phyloP scores from a whole-genome alignment of 2,797 vertebrate genomes.

The Lagorchestes hirsutus region DNA sequence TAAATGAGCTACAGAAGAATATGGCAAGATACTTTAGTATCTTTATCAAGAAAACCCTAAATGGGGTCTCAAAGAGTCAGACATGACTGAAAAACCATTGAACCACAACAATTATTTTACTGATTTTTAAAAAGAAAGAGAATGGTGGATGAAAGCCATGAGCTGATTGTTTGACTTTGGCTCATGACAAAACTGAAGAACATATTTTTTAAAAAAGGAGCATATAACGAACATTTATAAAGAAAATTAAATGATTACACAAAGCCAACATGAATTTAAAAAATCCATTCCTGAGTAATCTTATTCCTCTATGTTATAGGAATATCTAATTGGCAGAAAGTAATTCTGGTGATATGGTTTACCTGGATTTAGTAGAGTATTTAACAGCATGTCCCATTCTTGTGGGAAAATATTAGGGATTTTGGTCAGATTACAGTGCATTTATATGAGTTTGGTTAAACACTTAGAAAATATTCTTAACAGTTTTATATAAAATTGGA shows the following conservation, averaged over 20 bases:
- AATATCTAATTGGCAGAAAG: background rate
- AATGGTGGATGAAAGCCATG: background rate
- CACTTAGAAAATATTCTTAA: background rate
- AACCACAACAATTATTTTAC: background rate
- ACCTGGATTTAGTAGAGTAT: background rate
- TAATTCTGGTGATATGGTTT: background rate
- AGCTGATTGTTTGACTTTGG: background rate
- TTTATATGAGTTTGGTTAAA: background rate
- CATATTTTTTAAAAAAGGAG: background rate
- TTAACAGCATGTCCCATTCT: background rate
- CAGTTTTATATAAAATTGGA: background rate
- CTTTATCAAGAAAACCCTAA: background rate
- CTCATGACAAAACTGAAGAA: background rate
- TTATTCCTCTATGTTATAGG: background rate
- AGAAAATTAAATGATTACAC: background rate
- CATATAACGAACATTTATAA: background rate
- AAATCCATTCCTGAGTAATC: background rate
- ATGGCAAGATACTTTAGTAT: background rate
- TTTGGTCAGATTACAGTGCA: background rate
- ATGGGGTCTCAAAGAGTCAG: background rate
- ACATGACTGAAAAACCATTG: background rate
- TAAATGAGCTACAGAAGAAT: background rate
- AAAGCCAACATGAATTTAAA: background rate
- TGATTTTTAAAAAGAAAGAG: background rate
- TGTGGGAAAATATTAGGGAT: background rate